Evolutionary conservation across 2,113 vertebrate genomes (phyloP).

Genomic region (Gobius niger): DNA sequence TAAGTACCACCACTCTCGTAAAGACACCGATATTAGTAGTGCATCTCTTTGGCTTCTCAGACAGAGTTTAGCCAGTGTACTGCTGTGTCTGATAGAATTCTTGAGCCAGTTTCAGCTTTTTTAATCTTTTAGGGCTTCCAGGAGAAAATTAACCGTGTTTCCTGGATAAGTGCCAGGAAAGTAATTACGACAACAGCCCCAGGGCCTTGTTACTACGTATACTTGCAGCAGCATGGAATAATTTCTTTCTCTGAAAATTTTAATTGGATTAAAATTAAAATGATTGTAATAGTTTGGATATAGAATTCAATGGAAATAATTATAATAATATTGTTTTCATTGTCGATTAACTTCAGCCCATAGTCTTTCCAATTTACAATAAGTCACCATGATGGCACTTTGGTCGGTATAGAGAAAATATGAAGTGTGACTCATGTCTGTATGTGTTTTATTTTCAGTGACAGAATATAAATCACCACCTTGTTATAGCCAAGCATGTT

Average conservation of each 20-base stretch:
- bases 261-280: constrained; percentile 14
- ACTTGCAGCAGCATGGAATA: constrained; percentile 17
- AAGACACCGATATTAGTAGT: no score
- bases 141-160: constrained; percentile 37
- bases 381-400: constrained; percentile 3
- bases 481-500: constrained; percentile 14
- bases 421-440: constrained; percentile 10
- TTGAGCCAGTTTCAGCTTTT: constrained; percentile 29
- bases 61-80: constrained; percentile 14
- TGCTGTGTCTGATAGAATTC: constrained; percentile 20
- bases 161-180: constrained; percentile 38
- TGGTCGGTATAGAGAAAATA: constrained; percentile 14
- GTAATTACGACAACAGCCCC: constrained; percentile 45
- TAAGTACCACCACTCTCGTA: no score
- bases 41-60: constrained; percentile 10
- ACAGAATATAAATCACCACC: constrained; percentile 41
- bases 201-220: constrained; percentile 43
- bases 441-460: neutral
- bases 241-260: constrained; percentile 22
- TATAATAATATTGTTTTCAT: constrained; percentile 41
- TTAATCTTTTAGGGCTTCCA: constrained; percentile 22
- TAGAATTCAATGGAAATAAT: constrained; percentile 22
- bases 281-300: constrained; percentile 24
- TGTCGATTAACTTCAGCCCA: constrained; percentile 21
- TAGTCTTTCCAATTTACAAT: constrained; percentile 14